phyloP scores from a whole-genome alignment of 2,113 vertebrate species.

The human region DNA sequence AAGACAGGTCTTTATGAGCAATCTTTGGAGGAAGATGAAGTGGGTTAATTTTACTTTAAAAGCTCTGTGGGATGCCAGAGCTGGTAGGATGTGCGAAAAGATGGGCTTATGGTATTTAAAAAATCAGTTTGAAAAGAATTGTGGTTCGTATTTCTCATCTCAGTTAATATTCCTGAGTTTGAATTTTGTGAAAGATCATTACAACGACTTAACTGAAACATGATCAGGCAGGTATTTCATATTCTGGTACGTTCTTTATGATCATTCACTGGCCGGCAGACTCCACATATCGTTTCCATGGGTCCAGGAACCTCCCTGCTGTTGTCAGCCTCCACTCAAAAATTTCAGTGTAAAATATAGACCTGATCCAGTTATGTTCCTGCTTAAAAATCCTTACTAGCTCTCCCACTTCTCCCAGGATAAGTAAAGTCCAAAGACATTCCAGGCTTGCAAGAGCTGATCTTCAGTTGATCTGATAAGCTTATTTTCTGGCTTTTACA shows the following conservation, averaged over 20 bases:
- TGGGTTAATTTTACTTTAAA: slow-evolving; percentile 56
- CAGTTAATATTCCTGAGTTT: slow-evolving; percentile 7
- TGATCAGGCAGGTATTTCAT: background rate
- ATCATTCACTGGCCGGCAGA: background rate
- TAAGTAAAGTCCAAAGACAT: background rate
- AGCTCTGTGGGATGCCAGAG: slow-evolving; percentile 19
- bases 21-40: slow-evolving; percentile 49
- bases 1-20: slow-evolving; percentile 27
- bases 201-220: background rate
- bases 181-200: background rate
- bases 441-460: background rate
- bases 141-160: background rate
- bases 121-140: background rate
- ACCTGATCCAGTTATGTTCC: background rate
- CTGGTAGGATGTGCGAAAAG: slow-evolving; percentile 6
- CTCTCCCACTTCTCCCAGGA: background rate
- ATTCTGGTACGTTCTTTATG: background rate
- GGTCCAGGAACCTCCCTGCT: background rate
- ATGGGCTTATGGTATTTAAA: background rate
- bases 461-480: background rate
- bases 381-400: background rate
- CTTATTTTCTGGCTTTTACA: background rate
- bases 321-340: background rate
- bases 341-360: background rate
- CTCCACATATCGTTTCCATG: background rate